Evolutionary conservation across 2,888 invertebrate genomes (phyloP), one percentile per base, ranked within the genome.

Genomic region (Dugesia japonica): DNA sequence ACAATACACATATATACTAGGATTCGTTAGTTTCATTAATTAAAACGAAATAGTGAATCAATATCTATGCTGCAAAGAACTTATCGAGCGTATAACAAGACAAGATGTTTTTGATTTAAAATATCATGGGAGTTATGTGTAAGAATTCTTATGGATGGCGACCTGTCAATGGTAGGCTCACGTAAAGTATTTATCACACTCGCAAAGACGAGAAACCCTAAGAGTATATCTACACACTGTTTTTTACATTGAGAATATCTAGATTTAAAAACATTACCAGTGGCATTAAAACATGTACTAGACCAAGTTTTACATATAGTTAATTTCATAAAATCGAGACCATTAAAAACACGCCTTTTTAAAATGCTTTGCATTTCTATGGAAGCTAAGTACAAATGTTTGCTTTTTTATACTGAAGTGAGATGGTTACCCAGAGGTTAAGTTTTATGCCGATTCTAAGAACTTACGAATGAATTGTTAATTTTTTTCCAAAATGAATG

Each of bases 41-140:
- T 4, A 56, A 56, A 56, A 56, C n/a, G 56, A 56, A 56, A 56
- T 56, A 56, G 56, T 56, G n/a, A 56, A 56, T n/a, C 56, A n/a
- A 56, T 56, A 23, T 56, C n/a, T 56, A 56, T 56, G 4, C 56
- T 56, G 56, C n/a, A 56, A n/a, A 56, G 56, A 56, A 56, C n/a
- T n/a, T 56, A n/a, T n/a, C n/a, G 56, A 56, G n/a, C 56, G 56
- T 13, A 56, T n/a, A 56, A 56, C 56, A 56, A 7, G 56, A 56
- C 4, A n/a, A 13, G 56, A 56, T 56, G n/a, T 56, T 56, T 56
- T 56, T 56, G n/a, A 56, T 56, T 56, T 56, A 56, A 56, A 56
- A 56, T 56, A 56, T 56, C 31, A 31, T 31, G 31, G 31, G 31
- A 31, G 7, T 31, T 31, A 31, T 31, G 31, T 13, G 31, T 31